Evolutionary conservation across 2,113 vertebrate species (phyloP).

Genomic region (Cygnus atratus): DNA sequence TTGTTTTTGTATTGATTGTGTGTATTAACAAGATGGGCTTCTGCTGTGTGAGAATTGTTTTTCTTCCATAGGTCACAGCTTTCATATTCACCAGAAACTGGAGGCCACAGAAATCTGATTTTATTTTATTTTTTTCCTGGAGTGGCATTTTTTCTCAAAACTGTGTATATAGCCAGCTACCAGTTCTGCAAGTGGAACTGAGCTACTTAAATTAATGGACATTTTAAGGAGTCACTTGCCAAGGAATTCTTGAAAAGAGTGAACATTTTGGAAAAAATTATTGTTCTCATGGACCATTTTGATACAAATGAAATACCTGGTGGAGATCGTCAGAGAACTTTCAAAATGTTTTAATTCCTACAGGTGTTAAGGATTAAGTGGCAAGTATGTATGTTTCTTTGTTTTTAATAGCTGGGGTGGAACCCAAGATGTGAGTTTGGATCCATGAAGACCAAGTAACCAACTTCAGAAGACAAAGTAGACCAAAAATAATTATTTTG

Average conservation of each 20-base stretch:
- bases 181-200: neutral
- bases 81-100: neutral
- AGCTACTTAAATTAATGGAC: neutral
- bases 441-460: neutral
- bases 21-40: neutral
- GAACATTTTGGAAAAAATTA: neutral
- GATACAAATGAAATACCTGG: neutral
- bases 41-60: neutral
- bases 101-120: neutral
- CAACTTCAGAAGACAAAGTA: neutral
- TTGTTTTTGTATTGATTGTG: neutral
- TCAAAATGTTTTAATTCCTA: neutral
- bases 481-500: neutral
- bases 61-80: neutral
- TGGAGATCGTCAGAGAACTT: neutral
- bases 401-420: neutral
- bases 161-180: rapidly evolving
- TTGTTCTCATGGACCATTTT: neutral
- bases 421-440: neutral
- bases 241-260: neutral
- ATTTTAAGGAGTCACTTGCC: neutral
- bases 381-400: neutral
- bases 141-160: neutral
- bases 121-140: neutral
- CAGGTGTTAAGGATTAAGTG: neutral